Evolutionary conservation across 2,888 invertebrate genomes (phyloP), one percentile per base, ranked within the genome.

Genomic region (Liopterus haemorrhoidalis): DNA sequence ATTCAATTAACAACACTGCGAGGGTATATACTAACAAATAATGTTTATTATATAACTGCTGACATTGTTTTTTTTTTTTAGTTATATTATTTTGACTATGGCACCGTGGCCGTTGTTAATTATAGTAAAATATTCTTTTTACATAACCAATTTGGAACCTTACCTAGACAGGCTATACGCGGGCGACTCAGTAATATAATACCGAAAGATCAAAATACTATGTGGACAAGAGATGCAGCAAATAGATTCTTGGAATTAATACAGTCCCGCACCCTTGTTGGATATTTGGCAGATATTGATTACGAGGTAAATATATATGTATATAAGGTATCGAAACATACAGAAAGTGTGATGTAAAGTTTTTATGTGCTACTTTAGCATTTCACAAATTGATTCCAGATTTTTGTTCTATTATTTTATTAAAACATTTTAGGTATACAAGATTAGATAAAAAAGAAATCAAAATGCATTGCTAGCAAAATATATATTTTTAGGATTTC

Each of bases 61-160:
- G 4, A 5, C 18, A 15, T 22, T 36, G 12, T 25, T 22, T 18
- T 15, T 25, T 43, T 27, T 44, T 56, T 52, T 48, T 59, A 75
- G 74, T 72, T 76, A 55, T 72, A 72, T 25, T 75, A 72, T 64
- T 65, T 76, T 53, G 78, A 78, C 68, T 76, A 73, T 65, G 78
- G 75, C 58, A 76, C 76, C 31, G 70, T 75, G 59, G 67, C 67
- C 48, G 56, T 58, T 43, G 67, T 66, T 54, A 61, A 69, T 46
- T 46, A 43, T 2, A 54, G 54, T 4, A 56, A 57, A 2, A 46
- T 65, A 16, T 63, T 60, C 48, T 68, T 62, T 46, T 66, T 76
- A 55, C 67, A 54, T 53, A 64, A 63, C 21, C 54, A 55, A 32
- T 76, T 72, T 63, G 62, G 59, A 3, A 20, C 50, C 48, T 64